These are phyloP conservation scores for Siderastrea siderea DNA, from an alignment of 92 coral and sea anemone genomes.

Conservation along the genomic window DNA sequence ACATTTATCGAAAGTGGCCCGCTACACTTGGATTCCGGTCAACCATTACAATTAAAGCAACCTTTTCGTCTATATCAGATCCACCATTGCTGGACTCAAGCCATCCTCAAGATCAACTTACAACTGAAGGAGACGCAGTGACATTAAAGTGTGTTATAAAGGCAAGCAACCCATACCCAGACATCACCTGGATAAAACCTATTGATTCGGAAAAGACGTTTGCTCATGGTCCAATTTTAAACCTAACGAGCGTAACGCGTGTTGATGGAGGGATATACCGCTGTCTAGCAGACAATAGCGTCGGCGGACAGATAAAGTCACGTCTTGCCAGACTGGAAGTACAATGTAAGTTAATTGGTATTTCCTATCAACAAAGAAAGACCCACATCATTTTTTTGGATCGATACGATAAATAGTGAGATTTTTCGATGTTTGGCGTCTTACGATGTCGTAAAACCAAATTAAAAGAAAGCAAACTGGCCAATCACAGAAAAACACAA, in stretches of 20 bases:
- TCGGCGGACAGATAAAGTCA: background rate
- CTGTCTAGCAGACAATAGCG: slow-evolving; percentile 12
- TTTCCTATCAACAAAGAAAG: background rate
- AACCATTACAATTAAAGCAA: too few species aligned
- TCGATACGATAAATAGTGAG: background rate
- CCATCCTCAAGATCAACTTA: background rate
- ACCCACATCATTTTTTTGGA: background rate
- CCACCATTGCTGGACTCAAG: background rate
- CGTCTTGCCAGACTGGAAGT: background rate
- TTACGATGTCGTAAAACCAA: too few species aligned
- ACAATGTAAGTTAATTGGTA: background rate
- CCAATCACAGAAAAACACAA: too few species aligned
- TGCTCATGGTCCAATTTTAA: background rate
- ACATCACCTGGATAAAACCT: slow-evolving; percentile 1
- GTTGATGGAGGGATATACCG: slow-evolving; percentile 18
- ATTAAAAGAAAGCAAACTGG: too few species aligned
- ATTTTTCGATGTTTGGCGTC: background rate
- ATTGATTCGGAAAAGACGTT: background rate
- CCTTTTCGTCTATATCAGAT: background rate
- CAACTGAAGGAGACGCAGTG: background rate
- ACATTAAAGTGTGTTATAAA: background rate
- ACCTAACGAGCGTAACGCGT: background rate
- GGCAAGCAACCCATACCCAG: background rate
- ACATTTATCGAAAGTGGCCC: too few species aligned
- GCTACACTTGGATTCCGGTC: too few species aligned